Percentiles rank a stretch among this genome's conserved stretches.
phyloP scores from a whole-genome alignment of 1,140 invertebrate species.

The Pogonus chalceus region DNA sequence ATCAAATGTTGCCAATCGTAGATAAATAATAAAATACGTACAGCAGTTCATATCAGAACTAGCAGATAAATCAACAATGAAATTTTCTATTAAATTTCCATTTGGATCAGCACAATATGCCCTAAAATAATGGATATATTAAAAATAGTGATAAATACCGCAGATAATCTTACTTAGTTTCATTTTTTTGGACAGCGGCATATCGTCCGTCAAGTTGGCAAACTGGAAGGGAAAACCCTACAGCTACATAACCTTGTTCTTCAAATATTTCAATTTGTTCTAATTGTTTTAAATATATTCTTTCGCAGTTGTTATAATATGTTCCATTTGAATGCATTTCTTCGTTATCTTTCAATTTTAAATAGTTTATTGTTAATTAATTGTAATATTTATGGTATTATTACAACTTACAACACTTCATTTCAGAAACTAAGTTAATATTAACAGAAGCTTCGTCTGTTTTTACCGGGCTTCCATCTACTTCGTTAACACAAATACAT shows the following conservation, averaged over 20 bases:
- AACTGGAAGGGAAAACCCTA: constrained; percentile 31
- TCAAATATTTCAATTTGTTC: constrained; percentile 29
- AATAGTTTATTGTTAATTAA: constrained; percentile 12
- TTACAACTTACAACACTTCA: constrained; percentile 43
- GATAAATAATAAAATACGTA: constrained; percentile 32
- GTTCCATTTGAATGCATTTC: constrained; percentile 22
- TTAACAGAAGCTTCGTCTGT: constrained; percentile 29
- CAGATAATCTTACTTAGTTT: constrained; percentile 16
- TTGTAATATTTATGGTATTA: background rate
- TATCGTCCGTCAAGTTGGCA: constrained; percentile 47
- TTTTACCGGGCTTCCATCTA: constrained; percentile 35
- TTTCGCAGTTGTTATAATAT: constrained; percentile 41
- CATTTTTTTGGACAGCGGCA: constrained; percentile 26
- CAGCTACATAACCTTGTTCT: constrained; percentile 27
- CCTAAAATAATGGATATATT: constrained; percentile 29
- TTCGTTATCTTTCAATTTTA: constrained; percentile 24
- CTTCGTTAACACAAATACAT: constrained; percentile 43
- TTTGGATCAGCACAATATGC: constrained; percentile 43
- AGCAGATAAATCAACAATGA: constrained; percentile 23
- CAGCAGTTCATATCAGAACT: constrained; percentile 44
- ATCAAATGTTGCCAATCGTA: background rate
- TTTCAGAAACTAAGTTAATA: constrained; percentile 31
- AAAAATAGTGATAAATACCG: background rate
- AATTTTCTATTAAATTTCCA: constrained; percentile 37
- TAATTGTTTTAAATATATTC: constrained; percentile 29